Conservation (phyloP, 2,113 vertebrate species). For the Campylomormyrus numenius region DNA sequence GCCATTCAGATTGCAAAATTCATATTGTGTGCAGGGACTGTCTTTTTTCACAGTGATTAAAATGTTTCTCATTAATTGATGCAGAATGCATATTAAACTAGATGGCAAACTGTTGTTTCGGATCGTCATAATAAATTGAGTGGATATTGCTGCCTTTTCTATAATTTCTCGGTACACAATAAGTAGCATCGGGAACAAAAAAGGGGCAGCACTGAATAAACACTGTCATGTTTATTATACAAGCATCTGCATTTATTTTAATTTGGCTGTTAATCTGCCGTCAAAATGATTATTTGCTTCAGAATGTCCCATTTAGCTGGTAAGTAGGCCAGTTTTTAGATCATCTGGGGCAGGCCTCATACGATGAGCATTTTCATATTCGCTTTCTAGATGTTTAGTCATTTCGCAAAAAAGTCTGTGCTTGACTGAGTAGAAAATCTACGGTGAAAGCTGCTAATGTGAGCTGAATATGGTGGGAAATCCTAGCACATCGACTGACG, state of each 20-base stretch:
- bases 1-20: not conserved
- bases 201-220: not conserved
- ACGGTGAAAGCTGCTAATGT: slow-evolving; percentile 25
- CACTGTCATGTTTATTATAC: slow-evolving; percentile 6
- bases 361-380: not conserved
- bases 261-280: slow-evolving; percentile 23
- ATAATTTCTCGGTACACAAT: not conserved
- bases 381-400: slow-evolving; percentile 7
- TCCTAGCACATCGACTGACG: not conserved
- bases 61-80: slow-evolving; percentile 2
- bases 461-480: slow-evolving; percentile 7
- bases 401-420: slow-evolving; percentile 17
- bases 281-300: slow-evolving; percentile 22
- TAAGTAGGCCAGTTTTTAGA: slow-evolving; percentile 18
- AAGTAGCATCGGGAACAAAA: not conserved
- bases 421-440: slow-evolving; percentile 26
- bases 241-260: slow-evolving; percentile 12
- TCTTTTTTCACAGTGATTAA: not conserved
- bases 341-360: not conserved
- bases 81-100: not conserved
- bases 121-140: not conserved
- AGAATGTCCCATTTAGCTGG: slow-evolving; percentile 19
- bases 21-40: not conserved
- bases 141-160: not conserved
- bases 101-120: not conserved